Evolutionary conservation across 2,888 invertebrate species (phyloP), one percentile per base, ranked within the genome.

Genomic region (Drosophila stalkeri): DNA sequence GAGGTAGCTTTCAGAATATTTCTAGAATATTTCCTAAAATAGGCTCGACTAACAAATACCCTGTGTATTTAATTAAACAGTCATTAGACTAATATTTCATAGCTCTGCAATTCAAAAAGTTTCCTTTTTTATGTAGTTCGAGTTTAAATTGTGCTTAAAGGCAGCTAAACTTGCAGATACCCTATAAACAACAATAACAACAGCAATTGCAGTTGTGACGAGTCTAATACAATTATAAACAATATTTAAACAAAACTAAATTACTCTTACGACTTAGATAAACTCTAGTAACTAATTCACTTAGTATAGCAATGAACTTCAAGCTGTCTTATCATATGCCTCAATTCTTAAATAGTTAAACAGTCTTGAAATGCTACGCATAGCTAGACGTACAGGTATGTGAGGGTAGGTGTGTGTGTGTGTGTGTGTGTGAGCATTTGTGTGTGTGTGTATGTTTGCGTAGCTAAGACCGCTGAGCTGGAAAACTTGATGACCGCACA

Each of bases 401-500:
- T 3, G 5, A 23, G 37, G 11, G 27, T 27, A 23, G 20, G 6
- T 23, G 51, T 20, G 18, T 33, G 33, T 43, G 18, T 33, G 49
- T 31, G 8, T 20, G 8, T 31, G 37, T 23, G 27, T 55, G 39
- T 27, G 27, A 14, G 27, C n/a, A 11, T 39, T 47, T 41, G 61
- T 46, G 0, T 60, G 23, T 60, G 23, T 35, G 18, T 41, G 23
- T 44, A 18, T 41, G 9, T 46, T 49, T 56, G 46, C 31, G 16
- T 49, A 11, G 60, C 44, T 43, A 51, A 64, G 44, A 27, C 47
- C 72, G 64, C 61, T 64, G 54, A 61, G 73, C 46, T 66, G 72
- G 64, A 68, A 65, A 78, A 64, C 82, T 74, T 81, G 81, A 80
- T 80, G 82, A 80, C 82, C 80, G 74, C 82, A 80, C 79, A 74